Base-by-base conservation (phyloP, 1,140 invertebrate species). In the Charaxes varanes region DNA sequence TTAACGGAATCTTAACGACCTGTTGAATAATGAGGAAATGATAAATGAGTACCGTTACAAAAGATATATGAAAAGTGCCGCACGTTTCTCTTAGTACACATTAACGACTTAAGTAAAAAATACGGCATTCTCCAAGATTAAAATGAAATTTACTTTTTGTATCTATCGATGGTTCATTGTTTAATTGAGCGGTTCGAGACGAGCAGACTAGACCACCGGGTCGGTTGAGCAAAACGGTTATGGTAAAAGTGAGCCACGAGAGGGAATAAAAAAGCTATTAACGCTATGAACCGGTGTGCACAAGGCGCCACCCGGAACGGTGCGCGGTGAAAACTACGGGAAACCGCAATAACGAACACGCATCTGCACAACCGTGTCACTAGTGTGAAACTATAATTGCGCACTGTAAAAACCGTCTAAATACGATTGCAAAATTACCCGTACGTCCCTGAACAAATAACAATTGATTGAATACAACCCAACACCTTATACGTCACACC, bases 371-470 rank as follows among this genome's bases (percentile, higher is more conserved):
- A 83, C 68, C 76, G 76, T 83, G 79, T 83, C 76, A 83, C 67
- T 80, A 79, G 78, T 76, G 73, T 77, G 70, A 80, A 72, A 76
- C 70, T 62, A 62, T 82, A 82, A 79, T 82, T 82, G 62, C 66
- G 49, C 56, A 59, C 54, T 43, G 56, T 66, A 54, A 54, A 58
- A 53, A 40, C n/a, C 52, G 45, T 56, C 46, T 35, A 38, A 17
- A 42, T 31, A 53, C 26, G 16, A 18, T 49, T 27, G 33, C 14
- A 28, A 7, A 18, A 18, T 31, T 45, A 31, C 13, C 31, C 12
- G 14, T 16, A 24, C 28, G 4, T 22, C 23, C 27, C 28, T 23
- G 7, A 17, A 18, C 18, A 36, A 22, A 16, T 35, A 36, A 36
- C 26, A 23, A 16, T 15, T 8, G n/a, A 44, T 19, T 27, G 14